A percentile compares a stretch with the other conserved stretches of the same genome.
Conservation (phyloP, 2,797 vertebrate species). For the Acomys russatus region DNA sequence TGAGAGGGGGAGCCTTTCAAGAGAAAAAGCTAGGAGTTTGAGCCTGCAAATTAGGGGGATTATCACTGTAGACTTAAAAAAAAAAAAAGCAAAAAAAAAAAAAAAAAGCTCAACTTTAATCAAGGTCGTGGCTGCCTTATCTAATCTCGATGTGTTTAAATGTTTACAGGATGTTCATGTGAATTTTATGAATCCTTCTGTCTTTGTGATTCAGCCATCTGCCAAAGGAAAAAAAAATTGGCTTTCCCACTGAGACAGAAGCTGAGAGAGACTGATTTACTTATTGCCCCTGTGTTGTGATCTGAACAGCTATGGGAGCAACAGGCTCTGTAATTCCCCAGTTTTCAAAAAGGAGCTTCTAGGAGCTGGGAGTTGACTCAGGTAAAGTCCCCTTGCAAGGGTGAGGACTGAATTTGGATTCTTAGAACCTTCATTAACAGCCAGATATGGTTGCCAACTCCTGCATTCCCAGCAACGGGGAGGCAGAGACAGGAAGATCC, state of each 20-base stretch:
- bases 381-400: neutral
- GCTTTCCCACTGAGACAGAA: constrained; percentile 82
- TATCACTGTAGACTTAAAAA: neutral
- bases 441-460: neutral
- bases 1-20: neutral
- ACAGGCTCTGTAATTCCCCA: neutral
- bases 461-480: neutral
- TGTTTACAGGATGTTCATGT: constrained; percentile 89
- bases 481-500: neutral
- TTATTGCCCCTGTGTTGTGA: neutral
- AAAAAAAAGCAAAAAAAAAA: constrained; percentile 35
- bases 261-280: constrained; percentile 35
- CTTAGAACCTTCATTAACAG: neutral
- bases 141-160: constrained; percentile 87
- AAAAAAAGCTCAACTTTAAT: constrained; percentile 86
- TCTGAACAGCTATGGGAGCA: neutral
- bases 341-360: neutral
- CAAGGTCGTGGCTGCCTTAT: constrained; percentile 86
- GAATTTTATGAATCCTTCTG: constrained; percentile 90
- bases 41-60: neutral
- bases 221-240: constrained; percentile 88
- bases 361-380: neutral
- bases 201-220: constrained; percentile 87
- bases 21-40: neutral
- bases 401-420: neutral